Evolutionary conservation across 1,140 invertebrate species (phyloP).

Genomic region (Anastatus disparis): DNA sequence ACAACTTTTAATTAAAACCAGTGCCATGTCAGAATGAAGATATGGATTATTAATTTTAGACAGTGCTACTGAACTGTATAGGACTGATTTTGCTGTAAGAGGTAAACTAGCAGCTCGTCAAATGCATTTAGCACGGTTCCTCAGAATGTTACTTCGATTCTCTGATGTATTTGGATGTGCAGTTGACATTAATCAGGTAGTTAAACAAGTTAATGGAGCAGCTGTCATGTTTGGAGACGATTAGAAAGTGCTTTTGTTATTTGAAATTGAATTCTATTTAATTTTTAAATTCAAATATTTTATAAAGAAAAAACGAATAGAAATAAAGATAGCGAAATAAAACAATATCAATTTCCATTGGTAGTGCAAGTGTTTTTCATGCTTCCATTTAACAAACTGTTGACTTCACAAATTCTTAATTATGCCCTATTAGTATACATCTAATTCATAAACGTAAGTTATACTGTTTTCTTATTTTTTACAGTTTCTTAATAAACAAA

Average conservation of each 20-base stretch:
- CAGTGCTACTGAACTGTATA: slow-evolving; percentile 94
- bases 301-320: too few species aligned
- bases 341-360: slow-evolving; percentile 14
- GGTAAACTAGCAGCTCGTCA: slow-evolving; percentile 95
- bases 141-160: slow-evolving; percentile 89
- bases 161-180: slow-evolving; percentile 99
- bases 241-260: too few species aligned
- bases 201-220: slow-evolving; percentile 95
- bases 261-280: too few species aligned
- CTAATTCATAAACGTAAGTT: too few species aligned
- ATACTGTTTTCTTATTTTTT: not conserved
- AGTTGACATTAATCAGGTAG: slow-evolving; percentile 99
- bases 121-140: slow-evolving; percentile 91
- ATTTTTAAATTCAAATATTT: too few species aligned
- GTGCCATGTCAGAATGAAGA: slow-evolving; percentile 96
- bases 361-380: slow-evolving; percentile 34
- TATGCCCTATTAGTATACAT: too few species aligned
- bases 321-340: too few species aligned
- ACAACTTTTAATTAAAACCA: slow-evolving; percentile 87
- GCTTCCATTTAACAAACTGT: too few species aligned
- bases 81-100: slow-evolving; percentile 96
- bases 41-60: slow-evolving; percentile 97
- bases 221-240: slow-evolving; percentile 94
- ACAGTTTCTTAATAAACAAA: not conserved
- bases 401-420: too few species aligned